Base-by-base conservation (phyloP, 2,797 vertebrate species). In the Danio albolineatus region DNA sequence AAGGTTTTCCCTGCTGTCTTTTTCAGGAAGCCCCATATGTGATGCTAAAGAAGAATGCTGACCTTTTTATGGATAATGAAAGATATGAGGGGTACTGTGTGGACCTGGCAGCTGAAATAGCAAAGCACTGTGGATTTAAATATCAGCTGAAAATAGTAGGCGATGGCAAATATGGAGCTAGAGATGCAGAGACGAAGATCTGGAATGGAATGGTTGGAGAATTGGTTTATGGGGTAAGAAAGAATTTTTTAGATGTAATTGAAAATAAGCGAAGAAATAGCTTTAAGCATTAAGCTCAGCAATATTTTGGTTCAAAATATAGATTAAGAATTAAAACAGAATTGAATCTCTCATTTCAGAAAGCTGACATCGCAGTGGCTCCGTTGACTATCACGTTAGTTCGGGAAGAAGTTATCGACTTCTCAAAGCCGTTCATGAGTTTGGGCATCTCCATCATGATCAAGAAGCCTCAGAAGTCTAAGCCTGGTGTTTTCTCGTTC, bases 131-230 rank as follows among this genome's bases (percentile, higher is more conserved):
- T 80, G 97, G 97, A 88, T 98, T 99, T 93, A 99, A 98, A 89
- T 99, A 99, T 86, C 97, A 98, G 82, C 91, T 99, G 86, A 98
- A 98, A 86, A 99, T 99, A 82, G 97, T 99, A 70, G 93, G 94
- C 21, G 98, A 99, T 91, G 97, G 97, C 80, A 99, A 98, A 90
- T 99, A 99, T 84, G 98, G 98, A 89, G 98, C 98, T 57, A 94
- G 97, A 92, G 98, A 99, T 88, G 96, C 96, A 65, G 97, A 99
- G 89, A 99, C 97, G 43, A 99, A 99, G 94, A 99, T 99, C 91
- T 99, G 97, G 98, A 99, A 99, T 76, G 98, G 98, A 82, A 99
- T 99, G 98, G 98, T 99, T 86, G 98, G 98, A 93, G 98, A 99
- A 88, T 91, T 99, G 82, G 98, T 99, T 19, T 99, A 99, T 84